Base-by-base conservation (phyloP, 2,888 invertebrate species). In the Euspilapteryx auroguttella region DNA sequence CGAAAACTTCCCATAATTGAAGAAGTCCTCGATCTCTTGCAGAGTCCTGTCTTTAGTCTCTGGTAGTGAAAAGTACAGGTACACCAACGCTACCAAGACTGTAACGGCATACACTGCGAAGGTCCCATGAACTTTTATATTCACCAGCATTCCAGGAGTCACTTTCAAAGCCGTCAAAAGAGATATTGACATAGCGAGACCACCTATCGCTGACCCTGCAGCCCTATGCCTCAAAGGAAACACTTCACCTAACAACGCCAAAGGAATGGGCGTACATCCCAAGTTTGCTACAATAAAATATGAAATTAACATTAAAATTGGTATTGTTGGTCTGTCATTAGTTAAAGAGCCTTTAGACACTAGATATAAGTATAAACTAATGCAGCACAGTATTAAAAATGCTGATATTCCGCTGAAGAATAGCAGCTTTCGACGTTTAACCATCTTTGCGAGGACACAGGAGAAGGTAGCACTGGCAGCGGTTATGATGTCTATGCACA, bases 191-290 rank as follows among this genome's bases (percentile, higher is more conserved):
- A 59, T 22, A 2, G 48, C 32, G 1, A 47, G 30, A 0, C 64
- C 62, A 0, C 47, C 37, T 0, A 48, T 34, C 0, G 47, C 35
- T 7, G 51, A 42, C 0, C 62, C 64, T 2, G 45, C 45, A 5
- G 51, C 54, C 38, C 55, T 51, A 29, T 64, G 57, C 1, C 42
- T 49, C 22, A 66, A 42, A 0, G 66, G 66, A 21, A 55, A 56
- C 4, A 66, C 32, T 37, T 68, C 68, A 1, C 68, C 68, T 14
- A 61, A 32, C 9, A 66, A 41, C 2, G 54, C 51, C 10, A 61
- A 32, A 2, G 66, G 55, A 29, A 66, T 58, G 1, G 59, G 50
- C 4, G 58, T 52, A 28, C 61, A 57, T 2, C 65, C 68, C 12
- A 65, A 46, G 35, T 64, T 68, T 0, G 45, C 45, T 11, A 63